These are phyloP conservation scores for Karalla daura DNA, from an alignment of 2,797 vertebrate genomes.

Conservation along the genomic window DNA sequence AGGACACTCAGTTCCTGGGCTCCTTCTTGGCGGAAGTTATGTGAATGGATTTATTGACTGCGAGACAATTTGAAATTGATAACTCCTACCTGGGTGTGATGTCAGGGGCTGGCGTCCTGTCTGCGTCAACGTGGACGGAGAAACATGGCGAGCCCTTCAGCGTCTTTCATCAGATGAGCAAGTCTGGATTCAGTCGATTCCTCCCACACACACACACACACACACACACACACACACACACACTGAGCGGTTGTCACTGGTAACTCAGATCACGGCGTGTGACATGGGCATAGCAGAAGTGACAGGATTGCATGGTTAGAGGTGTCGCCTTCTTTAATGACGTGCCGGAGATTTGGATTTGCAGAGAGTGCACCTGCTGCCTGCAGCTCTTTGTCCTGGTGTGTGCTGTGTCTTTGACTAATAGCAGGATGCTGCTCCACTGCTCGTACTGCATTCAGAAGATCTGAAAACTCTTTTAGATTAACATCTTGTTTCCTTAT, in stretches of 20 bases:
- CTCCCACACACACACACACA: too few species aligned
- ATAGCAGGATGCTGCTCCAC: too few species aligned
- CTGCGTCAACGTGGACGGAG: background rate
- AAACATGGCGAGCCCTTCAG: background rate
- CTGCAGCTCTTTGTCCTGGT: constrained; percentile 3
- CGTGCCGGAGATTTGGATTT: constrained; percentile 11
- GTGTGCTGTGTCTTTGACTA: background rate
- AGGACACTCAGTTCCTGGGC: constrained; percentile 3
- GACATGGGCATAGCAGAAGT: background rate
- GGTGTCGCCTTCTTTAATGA: background rate
- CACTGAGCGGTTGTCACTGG: constrained; percentile 17
- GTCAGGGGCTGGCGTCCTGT: background rate
- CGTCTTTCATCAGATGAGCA: background rate
- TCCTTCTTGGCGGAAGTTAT: constrained; percentile 2
- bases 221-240: too few species aligned
- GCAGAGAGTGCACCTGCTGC: background rate
- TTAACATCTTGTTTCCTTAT: too few species aligned
- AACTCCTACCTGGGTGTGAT: background rate
- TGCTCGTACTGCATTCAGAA: too few species aligned
- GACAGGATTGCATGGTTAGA: background rate
- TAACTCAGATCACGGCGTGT: background rate
- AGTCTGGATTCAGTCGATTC: too few species aligned
- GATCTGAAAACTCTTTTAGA: too few species aligned
- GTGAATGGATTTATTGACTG: constrained; percentile 4
- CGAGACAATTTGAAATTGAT: constrained; percentile 12